Base-by-base conservation (phyloP, 2,888 invertebrate species). In the Clitarchus hookeri region DNA sequence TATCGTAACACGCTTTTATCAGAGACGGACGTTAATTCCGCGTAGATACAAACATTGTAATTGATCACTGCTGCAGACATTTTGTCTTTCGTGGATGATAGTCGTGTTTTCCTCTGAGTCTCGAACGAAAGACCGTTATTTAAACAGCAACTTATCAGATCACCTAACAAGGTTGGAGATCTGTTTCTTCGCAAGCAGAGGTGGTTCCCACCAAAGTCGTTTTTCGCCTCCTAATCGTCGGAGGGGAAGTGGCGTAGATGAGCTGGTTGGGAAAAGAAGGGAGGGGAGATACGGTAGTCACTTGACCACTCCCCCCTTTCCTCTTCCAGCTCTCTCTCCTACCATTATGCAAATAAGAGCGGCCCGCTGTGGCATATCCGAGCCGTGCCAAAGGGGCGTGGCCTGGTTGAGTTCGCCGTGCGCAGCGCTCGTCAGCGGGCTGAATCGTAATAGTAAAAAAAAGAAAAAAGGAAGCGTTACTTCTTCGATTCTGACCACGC, bases 211-310 rank as follows among this genome's bases (percentile, higher is more conserved):
- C 65, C 65, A n/a, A 19, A 1, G 65, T 19, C 19, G 65, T 65
- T 65, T 65, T 65, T 65, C 65, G 65, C 65, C 65, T 65, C 65
- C 65, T 65, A 65, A 65, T 65, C 65, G 65, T 65, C n/a, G 65
- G n/a, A 65, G 65, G 65, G 65, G 65, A 65, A 65, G 65, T 65
- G 65, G 65, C n/a, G 65, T 65, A 65, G 65, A 65, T 23, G 65
- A 65, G 65, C 19, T 65, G 48, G 6, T 8, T 48, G 65, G 8
- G n/a, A 8, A 9, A 65, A n/a, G 65, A 8, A 65, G 65, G 65
- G 65, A n/a, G 65, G n/a, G 65, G 65, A n/a, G 65, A 65, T 9
- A 65, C 65, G 16, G 65, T 65, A 65, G 65, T 65, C 65, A 65
- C 65, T 23, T 65, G 65, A 65, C 65, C 65, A 65, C 65, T 65